phyloP scores from a whole-genome alignment of 2,797 vertebrate species.

The Allobates femoralis region DNA sequence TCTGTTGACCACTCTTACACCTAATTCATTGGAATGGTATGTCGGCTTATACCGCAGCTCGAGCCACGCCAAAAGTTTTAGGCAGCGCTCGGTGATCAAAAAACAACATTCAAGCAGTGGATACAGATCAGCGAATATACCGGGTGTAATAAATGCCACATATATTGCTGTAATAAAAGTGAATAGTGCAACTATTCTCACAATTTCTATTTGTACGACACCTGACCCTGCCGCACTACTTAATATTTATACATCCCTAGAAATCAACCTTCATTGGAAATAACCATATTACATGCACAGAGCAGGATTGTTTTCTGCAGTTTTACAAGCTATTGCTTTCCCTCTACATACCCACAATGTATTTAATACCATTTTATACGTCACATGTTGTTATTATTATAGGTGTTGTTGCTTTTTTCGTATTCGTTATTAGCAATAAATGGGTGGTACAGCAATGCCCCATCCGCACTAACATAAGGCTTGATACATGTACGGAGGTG shows the following conservation, averaged over 20 bases:
- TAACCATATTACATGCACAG: not conserved
- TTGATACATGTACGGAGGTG: not conserved
- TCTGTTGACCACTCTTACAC: too few relatives aligned
- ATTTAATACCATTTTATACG: not conserved
- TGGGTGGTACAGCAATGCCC: not conserved
- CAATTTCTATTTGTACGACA: not conserved
- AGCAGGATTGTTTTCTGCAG: not conserved
- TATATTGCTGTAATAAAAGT: not conserved
- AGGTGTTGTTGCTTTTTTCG: not conserved
- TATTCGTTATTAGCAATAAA: not conserved
- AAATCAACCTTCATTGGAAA: constrained; percentile 10
- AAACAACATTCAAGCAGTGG: too few relatives aligned
- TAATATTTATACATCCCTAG: not conserved
- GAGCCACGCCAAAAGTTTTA: too few relatives aligned
- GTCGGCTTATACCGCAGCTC: too few relatives aligned
- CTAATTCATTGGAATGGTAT: too few relatives aligned
- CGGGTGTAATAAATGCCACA: not conserved
- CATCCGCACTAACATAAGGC: not conserved
- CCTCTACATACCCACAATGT: not conserved
- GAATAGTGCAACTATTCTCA: too few relatives aligned
- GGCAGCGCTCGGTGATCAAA: too few relatives aligned
- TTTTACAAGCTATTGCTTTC: constrained; percentile 10
- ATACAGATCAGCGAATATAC: not conserved
- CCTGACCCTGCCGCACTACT: not conserved
- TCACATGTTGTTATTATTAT: not conserved